Conservation (phyloP, 2,888 invertebrate genomes). For the Pyrocoelia pectoralis region DNA sequence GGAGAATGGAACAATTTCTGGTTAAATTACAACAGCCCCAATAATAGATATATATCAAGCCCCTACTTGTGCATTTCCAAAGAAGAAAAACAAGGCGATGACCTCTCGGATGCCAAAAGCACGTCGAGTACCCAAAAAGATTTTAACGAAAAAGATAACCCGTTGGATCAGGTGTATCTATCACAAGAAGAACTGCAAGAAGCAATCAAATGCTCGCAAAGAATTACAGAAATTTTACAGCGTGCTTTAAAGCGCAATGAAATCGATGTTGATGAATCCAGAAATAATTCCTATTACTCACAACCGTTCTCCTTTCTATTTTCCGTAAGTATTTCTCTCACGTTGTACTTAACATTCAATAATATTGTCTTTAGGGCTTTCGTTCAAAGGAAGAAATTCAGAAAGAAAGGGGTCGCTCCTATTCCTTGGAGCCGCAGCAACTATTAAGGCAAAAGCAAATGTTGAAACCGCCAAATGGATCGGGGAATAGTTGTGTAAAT, state of each 20-base stretch:
- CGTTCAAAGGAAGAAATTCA: constrained; percentile 48
- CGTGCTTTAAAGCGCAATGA: constrained; percentile 53
- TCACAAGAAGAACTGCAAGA: constrained; percentile 56
- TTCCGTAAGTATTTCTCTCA: constrained; percentile 24
- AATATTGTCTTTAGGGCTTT: constrained; percentile 49
- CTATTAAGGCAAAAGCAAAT: constrained; percentile 51
- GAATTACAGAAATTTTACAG: constrained; percentile 57
- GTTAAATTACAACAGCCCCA: constrained; percentile 58
- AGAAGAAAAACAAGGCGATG: constrained; percentile 50
- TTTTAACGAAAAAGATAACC: constrained; percentile 51
- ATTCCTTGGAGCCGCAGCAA: constrained; percentile 50
- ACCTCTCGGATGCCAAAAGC: constrained; percentile 55
- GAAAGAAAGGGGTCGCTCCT: constrained; percentile 53
- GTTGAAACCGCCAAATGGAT: constrained; percentile 44
- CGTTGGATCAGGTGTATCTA: constrained; percentile 46
- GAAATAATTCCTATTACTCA: constrained; percentile 54
- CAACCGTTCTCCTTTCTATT: constrained; percentile 39
- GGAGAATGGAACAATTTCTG: constrained; percentile 62
- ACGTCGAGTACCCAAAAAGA: constrained; percentile 56
- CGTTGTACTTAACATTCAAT: neutral
- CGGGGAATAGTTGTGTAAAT: constrained; percentile 58
- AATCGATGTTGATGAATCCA: constrained; percentile 50
- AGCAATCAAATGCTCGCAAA: constrained; percentile 54
- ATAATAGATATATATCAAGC: constrained; percentile 53
- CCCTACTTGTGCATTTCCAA: constrained; percentile 50